Evolutionary conservation across 2,113 vertebrate genomes (phyloP).

Genomic region (Atherinomorus stipes): DNA sequence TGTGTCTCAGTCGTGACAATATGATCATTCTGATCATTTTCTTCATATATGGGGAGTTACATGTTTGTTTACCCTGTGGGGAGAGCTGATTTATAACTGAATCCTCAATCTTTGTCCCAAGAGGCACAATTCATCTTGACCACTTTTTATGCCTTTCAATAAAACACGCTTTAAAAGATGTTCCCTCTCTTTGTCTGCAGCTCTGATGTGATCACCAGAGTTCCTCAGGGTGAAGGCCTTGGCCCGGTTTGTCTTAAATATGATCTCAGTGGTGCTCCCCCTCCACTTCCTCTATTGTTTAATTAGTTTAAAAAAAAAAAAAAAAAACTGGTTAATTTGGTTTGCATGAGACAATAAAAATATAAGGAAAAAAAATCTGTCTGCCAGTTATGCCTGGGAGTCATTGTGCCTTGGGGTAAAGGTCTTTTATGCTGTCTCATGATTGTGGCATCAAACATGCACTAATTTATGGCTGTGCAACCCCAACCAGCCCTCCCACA

Average conservation of each 20-base stretch:
- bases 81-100: slow-evolving; percentile 50
- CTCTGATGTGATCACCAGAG: slow-evolving; percentile 66
- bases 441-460: slow-evolving; percentile 29
- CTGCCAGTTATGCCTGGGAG: background rate
- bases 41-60: background rate
- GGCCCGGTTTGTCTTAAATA: slow-evolving; percentile 32
- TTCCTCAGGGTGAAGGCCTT: slow-evolving; percentile 23
- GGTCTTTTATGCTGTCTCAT: slow-evolving; percentile 40
- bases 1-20: slow-evolving; percentile 17
- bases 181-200: slow-evolving; percentile 61
- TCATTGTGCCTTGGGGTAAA: background rate
- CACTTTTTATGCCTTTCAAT: slow-evolving; percentile 70
- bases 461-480: slow-evolving; percentile 37
- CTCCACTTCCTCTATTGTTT: slow-evolving; percentile 8
- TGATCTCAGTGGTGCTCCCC: slow-evolving; percentile 22
- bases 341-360: background rate
- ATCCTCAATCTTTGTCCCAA: slow-evolving; percentile 35
- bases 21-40: background rate
- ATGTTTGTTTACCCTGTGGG: slow-evolving; percentile 58
- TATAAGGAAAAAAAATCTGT: slow-evolving; percentile 26
- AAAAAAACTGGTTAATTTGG: slow-evolving; percentile 26
- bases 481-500: slow-evolving; percentile 15
- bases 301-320: slow-evolving; percentile 52
- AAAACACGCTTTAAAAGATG: slow-evolving; percentile 74
- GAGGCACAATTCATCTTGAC: slow-evolving; percentile 62